A percentile compares a stretch with the other conserved stretches of the same genome.
Conservation (phyloP, 2,113 vertebrate species). For the Todiramphus chloris region DNA sequence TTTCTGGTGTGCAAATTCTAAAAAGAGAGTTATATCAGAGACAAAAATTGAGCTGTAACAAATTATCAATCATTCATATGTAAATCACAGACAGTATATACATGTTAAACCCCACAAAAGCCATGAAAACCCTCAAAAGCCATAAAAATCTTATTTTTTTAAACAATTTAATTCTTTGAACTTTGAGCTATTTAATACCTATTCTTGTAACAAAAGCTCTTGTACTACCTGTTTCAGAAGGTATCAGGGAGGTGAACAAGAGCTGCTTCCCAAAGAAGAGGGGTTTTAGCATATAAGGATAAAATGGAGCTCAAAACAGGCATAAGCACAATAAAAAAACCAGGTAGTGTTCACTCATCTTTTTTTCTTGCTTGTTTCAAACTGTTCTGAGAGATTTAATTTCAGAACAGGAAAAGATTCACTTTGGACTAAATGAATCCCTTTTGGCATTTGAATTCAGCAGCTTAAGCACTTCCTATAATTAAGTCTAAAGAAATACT, state of each 20-base stretch:
- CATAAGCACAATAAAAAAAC: background rate
- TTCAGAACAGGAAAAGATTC: slow-evolving; percentile 68
- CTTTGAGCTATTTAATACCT: background rate
- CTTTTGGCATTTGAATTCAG: slow-evolving; percentile 53
- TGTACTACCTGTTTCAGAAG: background rate
- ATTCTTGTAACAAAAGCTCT: background rate
- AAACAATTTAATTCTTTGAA: background rate
- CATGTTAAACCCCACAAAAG: background rate
- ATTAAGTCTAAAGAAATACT: slow-evolving; percentile 61
- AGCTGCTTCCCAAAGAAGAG: background rate
- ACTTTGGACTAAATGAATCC: slow-evolving; percentile 50
- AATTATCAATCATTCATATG: background rate
- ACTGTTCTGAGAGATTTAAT: slow-evolving; percentile 50
- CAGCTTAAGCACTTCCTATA: slow-evolving; percentile 60
- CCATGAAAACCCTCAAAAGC: background rate
- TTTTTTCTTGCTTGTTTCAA: slow-evolving; percentile 20
- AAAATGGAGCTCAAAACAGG: background rate
- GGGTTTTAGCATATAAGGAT: background rate
- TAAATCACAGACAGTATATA: background rate
- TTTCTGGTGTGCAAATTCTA: background rate
- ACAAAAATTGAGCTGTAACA: background rate
- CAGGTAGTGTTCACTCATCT: background rate
- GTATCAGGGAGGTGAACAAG: background rate
- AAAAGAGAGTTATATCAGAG: background rate
- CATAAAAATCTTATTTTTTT: background rate